Evolutionary conservation across 2,888 invertebrate species (phyloP).

Genomic region (Amiota minor): DNA sequence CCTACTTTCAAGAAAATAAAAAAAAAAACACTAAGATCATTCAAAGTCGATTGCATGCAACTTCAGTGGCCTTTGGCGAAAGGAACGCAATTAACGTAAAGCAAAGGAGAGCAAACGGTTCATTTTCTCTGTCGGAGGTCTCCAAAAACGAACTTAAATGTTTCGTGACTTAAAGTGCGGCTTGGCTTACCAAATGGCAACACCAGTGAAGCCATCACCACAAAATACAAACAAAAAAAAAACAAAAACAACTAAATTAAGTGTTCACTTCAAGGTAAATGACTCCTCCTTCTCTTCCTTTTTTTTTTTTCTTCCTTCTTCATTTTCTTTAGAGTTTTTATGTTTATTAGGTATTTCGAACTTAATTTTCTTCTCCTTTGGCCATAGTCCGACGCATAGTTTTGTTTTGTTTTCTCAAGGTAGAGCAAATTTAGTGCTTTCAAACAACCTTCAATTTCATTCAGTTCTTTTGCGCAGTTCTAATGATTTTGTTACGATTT

Average conservation of each 20-base stretch:
- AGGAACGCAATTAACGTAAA: not conserved
- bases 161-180: conserved; percentile 69
- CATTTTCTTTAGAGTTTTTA: conserved; percentile 45
- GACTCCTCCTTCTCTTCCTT: not conserved
- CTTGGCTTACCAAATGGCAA: conserved; percentile 42
- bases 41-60: conserved; percentile 55
- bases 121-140: conserved; percentile 57
- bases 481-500: not conserved
- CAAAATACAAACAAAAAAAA: conserved; percentile 5
- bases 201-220: conserved; percentile 1
- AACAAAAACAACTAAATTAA: conserved; percentile 26
- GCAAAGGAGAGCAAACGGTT: conserved; percentile 8
- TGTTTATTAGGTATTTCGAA: conserved; percentile 61
- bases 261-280: not conserved
- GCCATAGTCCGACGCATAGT: conserved; percentile 47
- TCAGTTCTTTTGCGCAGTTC: no score
- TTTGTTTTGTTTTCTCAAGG: conserved; percentile 52
- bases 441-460: no score
- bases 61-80: conserved; percentile 15
- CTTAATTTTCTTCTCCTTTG: conserved; percentile 63
- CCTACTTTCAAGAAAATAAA: no score
- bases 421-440: conserved; percentile 48
- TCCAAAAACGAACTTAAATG: conserved; percentile 68
- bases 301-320: not conserved
- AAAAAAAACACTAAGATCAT: no score